Conservation (phyloP, 2,888 invertebrate species). For the Esperia sulphurella region DNA sequence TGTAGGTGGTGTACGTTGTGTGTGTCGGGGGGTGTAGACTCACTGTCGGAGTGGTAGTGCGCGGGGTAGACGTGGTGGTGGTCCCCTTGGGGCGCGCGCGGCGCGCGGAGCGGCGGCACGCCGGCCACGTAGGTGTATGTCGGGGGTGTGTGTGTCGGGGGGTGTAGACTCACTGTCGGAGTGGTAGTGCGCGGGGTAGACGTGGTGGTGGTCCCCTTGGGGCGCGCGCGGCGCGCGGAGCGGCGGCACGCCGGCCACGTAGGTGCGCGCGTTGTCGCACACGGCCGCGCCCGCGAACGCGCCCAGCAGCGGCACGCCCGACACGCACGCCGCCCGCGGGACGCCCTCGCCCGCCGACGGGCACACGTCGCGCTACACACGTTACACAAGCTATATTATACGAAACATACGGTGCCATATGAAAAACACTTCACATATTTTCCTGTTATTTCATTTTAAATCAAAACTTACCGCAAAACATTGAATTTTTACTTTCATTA, state of each 20-base stretch:
- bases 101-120: constrained; percentile 58
- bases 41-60: constrained; percentile 80
- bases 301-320: constrained; percentile 57
- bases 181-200: constrained; percentile 42
- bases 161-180: constrained; percentile 79
- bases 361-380: constrained; percentile 38
- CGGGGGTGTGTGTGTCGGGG: too few relatives aligned
- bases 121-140: constrained; percentile 81
- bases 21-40: constrained; percentile 44
- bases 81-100: constrained; percentile 32
- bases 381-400: too few relatives aligned
- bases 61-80: constrained; percentile 19
- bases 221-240: constrained; percentile 46
- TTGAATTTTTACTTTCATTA: too few relatives aligned
- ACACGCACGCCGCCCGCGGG: constrained; percentile 17
- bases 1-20: too few relatives aligned
- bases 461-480: too few relatives aligned
- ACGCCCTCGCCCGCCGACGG: constrained; percentile 19
- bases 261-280: constrained; percentile 86
- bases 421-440: too few relatives aligned
- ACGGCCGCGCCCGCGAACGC: constrained; percentile 88
- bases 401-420: too few relatives aligned
- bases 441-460: too few relatives aligned
- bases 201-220: constrained; percentile 12
- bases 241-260: constrained; percentile 78